Evolutionary conservation across 2,113 vertebrate species (phyloP), one percentile per base, ranked within the genome.

Genomic region (Myanophis thanlyinensis): DNA sequence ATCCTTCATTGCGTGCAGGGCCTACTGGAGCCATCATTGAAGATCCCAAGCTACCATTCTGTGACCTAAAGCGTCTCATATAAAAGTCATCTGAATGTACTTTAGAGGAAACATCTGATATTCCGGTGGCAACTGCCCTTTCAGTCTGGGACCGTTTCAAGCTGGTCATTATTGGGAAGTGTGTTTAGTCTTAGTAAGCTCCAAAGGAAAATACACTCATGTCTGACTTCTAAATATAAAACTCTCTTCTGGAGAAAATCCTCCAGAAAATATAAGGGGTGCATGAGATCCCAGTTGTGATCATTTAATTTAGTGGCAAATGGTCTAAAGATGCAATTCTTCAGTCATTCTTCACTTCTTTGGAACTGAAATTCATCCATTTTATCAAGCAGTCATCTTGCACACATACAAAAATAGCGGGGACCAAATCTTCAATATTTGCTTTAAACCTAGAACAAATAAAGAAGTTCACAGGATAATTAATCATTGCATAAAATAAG

Each of bases 51-150:
- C 98, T 98, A 93, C 99, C 99, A 85, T 99, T 99, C 91, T 98
- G 98, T 51, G 98, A 97, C 93, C 98, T 98, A 80, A 99, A 98
- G 95, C 98, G 98, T 52, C 98, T 98, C 96, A 99, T 98, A 93
- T 99, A 99, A 97, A 99, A 99, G 94, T 99, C 99, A 96, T 99
- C 98, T 5, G 98, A 98, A 97, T 98, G 99, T 96, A 98, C 98
- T 96, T 98, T 98, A 1, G 97, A 96, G 35, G 97, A 89, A 92
- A 98, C 98, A 95, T 98, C 98, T 2, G 98, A 97, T 22, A 95
- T 97, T 95, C 96, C 99, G 2, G 97, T 97, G 93, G 97, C 98
- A 94, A 98, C 98, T 8, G 98, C 97, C 97, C 98, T 98, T 97
- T 99, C 99, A 46, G 98, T 99, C 95, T 99, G 98, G 73, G 98